Evolutionary conservation across 2,113 vertebrate species (phyloP).

Genomic region (Heterochromis multidens): DNA sequence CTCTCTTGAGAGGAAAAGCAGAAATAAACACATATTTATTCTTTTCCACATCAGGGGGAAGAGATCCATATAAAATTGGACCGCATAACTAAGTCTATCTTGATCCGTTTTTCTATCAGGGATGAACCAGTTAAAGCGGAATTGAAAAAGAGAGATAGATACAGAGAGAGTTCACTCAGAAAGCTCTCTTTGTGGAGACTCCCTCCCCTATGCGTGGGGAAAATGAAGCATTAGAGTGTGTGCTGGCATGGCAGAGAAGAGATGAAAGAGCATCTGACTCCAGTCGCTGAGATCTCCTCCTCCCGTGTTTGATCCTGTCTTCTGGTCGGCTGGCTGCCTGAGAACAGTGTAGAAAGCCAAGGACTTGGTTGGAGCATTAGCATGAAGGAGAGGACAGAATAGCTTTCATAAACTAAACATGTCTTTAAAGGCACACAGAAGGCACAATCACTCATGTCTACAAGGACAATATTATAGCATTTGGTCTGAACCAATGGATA

Average conservation of each 20-base stretch:
- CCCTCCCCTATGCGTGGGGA: slow-evolving; percentile 27
- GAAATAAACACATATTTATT: slow-evolving; percentile 36
- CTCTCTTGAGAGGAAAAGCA: neutral
- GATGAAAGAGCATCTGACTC: slow-evolving; percentile 67
- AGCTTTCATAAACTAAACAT: slow-evolving; percentile 42
- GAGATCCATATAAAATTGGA: slow-evolving; percentile 18
- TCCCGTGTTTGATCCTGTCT: slow-evolving; percentile 65
- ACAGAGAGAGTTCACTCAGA: slow-evolving; percentile 17
- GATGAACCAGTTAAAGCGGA: slow-evolving; percentile 39
- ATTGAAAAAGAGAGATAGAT: slow-evolving; percentile 23
- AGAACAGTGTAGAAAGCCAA: slow-evolving; percentile 7
- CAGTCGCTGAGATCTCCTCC: slow-evolving; percentile 64
- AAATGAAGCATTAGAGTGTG: slow-evolving; percentile 52
- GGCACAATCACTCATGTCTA: neutral
- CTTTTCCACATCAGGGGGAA: neutral
- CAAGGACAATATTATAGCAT: neutral
- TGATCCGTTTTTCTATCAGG: slow-evolving; percentile 42
- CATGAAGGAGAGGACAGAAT: slow-evolving; percentile 43
- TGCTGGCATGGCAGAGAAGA: slow-evolving; percentile 37
- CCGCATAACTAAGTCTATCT: slow-evolving; percentile 8
- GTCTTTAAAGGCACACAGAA: neutral
- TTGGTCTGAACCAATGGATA: neutral
- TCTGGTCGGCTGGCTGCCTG: slow-evolving; percentile 36
- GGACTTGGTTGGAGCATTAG: slow-evolving; percentile 50
- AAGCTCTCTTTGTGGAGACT: slow-evolving; percentile 48